phyloP scores from a whole-genome alignment of 2,888 invertebrate species.

The Sclerodermus sp. region DNA sequence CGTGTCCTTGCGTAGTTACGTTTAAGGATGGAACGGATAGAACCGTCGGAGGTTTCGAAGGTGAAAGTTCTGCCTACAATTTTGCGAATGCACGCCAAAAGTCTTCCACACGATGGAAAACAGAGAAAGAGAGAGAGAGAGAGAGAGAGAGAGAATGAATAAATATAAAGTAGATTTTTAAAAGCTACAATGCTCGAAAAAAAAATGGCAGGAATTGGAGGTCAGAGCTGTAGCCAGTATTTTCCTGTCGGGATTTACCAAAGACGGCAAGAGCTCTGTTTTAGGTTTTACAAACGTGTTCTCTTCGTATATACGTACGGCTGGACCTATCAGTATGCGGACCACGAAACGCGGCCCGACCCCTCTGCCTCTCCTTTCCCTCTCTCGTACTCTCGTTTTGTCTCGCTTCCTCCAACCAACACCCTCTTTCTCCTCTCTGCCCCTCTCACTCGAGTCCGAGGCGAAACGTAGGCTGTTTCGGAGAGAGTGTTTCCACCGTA shows the following conservation, averaged over 20 bases:
- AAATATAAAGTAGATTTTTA: too few species aligned
- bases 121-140: conserved; percentile 1
- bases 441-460: conserved; percentile 27
- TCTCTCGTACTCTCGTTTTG: conserved; percentile 14
- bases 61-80: too few species aligned
- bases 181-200: too few species aligned
- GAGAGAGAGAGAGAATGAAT: neutral
- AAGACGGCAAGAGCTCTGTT: conserved; percentile 41
- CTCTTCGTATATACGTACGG: conserved; percentile 34
- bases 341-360: conserved; percentile 48
- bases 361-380: too few species aligned
- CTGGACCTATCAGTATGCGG: conserved; percentile 55
- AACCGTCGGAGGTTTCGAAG: too few species aligned
- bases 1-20: too few species aligned
- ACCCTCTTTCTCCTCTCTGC: conserved; percentile 23
- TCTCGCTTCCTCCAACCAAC: conserved; percentile 2
- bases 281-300: conserved; percentile 36
- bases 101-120: conserved; percentile 7
- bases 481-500: conserved; percentile 55
- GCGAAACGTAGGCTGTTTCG: conserved; percentile 53
- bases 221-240: conserved; percentile 24
- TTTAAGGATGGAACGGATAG: too few species aligned
- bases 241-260: conserved; percentile 35
- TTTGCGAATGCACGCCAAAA: too few species aligned
- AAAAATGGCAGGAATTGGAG: too few species aligned